Percentiles rank a stretch among this genome's conserved stretches.
These are phyloP conservation scores for Oplegnathus fasciatus DNA, from an alignment of 2,113 vertebrate species.

Conservation along the genomic window DNA sequence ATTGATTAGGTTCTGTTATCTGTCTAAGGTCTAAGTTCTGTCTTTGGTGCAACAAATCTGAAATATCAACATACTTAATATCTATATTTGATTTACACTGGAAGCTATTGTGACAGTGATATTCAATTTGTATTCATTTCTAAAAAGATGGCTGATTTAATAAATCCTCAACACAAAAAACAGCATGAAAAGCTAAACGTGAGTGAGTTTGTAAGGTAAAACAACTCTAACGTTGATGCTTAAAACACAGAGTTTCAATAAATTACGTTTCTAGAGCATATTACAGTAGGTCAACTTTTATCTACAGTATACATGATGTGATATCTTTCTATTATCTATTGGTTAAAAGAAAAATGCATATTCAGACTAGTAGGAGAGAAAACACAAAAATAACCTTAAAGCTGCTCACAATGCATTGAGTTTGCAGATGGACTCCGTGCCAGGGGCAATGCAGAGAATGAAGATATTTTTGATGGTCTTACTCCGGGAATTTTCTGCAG, in stretches of 20 bases:
- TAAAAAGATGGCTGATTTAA: background rate
- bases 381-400: constrained; percentile 40
- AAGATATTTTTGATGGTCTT: constrained; percentile 70
- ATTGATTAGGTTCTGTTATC: background rate
- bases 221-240: background rate
- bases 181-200: background rate
- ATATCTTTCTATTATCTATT: background rate
- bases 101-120: background rate
- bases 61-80: background rate
- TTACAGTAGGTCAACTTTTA: background rate
- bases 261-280: background rate
- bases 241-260: background rate
- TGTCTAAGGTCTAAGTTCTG: background rate
- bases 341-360: constrained; percentile 1
- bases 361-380: background rate
- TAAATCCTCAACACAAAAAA: background rate
- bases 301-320: background rate
- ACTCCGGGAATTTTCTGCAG: constrained; percentile 63
- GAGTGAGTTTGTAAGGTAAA: background rate
- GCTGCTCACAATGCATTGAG: constrained; percentile 34
- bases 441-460: constrained; percentile 61
- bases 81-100: background rate
- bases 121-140: background rate
- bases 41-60: background rate
- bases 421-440: constrained; percentile 48